A percentile compares a stretch with the other conserved stretches of the same genome.
phyloP scores from a whole-genome alignment of 2,797 vertebrate genomes.

The Tamandua tetradactyla region DNA sequence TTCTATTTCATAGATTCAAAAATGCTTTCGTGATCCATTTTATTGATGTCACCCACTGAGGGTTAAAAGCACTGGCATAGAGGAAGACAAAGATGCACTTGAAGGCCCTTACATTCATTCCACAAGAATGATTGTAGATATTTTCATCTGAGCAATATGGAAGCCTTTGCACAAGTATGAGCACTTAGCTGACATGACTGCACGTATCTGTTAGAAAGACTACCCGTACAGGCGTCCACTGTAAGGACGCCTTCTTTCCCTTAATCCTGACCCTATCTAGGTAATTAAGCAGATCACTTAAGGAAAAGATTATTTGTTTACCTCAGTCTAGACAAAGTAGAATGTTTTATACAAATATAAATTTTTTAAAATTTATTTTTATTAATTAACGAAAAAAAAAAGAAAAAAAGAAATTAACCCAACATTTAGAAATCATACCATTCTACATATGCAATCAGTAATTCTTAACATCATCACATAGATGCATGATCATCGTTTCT shows the following conservation, averaged over 20 bases:
- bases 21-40: background rate
- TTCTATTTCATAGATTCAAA: background rate
- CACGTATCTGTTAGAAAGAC: background rate
- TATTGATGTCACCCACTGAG: background rate
- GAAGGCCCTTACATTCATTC: background rate
- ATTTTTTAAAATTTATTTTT: too few relatives aligned
- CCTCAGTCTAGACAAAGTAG: background rate
- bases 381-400: too few relatives aligned
- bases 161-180: background rate
- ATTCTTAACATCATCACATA: too few relatives aligned
- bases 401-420: too few relatives aligned
- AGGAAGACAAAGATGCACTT: background rate
- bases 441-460: too few relatives aligned
- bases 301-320: background rate
- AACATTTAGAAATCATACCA: too few relatives aligned
- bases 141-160: background rate
- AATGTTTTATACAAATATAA: background rate
- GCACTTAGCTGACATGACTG: background rate
- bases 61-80: background rate
- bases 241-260: background rate
- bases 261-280: background rate
- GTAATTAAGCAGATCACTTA: background rate
- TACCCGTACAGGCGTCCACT: background rate
- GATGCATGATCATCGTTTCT: too few relatives aligned
- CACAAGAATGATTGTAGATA: background rate